Conservation (phyloP, 2,113 vertebrate genomes). For the Limanda limanda region DNA sequence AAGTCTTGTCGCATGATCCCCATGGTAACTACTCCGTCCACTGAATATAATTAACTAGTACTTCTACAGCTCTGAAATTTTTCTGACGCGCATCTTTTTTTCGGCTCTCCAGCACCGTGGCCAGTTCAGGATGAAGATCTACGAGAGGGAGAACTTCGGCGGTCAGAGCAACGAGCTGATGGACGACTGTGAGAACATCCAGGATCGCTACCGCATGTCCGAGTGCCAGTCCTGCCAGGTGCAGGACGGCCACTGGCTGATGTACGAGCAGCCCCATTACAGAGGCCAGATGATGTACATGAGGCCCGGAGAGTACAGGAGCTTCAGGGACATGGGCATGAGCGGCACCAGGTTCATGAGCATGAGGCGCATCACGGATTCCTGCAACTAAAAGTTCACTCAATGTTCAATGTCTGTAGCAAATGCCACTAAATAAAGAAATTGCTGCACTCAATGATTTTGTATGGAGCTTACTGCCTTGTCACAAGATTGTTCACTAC, state of each 20-base stretch:
- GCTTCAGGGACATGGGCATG: constrained; percentile 71
- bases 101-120: constrained; percentile 43
- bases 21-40: constrained; percentile 46
- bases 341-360: constrained; percentile 64
- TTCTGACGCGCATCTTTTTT: background rate
- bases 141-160: constrained; percentile 65
- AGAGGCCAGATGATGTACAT: constrained; percentile 75
- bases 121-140: constrained; percentile 68
- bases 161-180: constrained; percentile 62
- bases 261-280: constrained; percentile 81
- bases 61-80: background rate
- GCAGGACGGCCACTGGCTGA: constrained; percentile 82
- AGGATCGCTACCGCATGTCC: constrained; percentile 59
- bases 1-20: constrained; percentile 78
- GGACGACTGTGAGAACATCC: constrained; percentile 65
- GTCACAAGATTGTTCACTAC: background rate
- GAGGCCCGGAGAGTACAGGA: constrained; percentile 78
- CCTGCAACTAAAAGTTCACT: constrained; percentile 55
- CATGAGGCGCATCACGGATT: constrained; percentile 77
- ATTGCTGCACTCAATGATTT: background rate
- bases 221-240: constrained; percentile 76
- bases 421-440: constrained; percentile 37
- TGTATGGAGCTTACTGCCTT: background rate
- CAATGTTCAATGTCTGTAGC: constrained; percentile 27
- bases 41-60: background rate